Base-by-base conservation (phyloP, 2,797 vertebrate species). In the Loris lydekkerianus region DNA sequence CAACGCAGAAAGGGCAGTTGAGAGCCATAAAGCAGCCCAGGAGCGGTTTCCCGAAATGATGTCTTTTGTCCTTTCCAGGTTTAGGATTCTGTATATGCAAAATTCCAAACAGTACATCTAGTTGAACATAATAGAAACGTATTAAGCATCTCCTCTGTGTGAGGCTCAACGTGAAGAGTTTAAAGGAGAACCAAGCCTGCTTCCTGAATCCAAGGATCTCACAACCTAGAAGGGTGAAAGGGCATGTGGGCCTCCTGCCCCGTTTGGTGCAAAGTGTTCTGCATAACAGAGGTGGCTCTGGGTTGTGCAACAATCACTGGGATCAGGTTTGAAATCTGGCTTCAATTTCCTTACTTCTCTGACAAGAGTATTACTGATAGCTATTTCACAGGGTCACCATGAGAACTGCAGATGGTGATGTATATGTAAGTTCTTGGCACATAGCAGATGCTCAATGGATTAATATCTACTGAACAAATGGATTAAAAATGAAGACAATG, bases 361-460 rank as follows among this genome's bases (percentile, higher is more conserved):
- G 87, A 58, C 2, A 65, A 77, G 67, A 93, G 93, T 49, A 90
- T 69, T 58, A 72, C 85, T 23, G 23, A 82, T 67, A 34, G 1
- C 40, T 86, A 60, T 60, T 53, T 96, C 46, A 69, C 2, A 43
- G 60, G 53, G 34, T 70, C 67, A 94, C 53, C 49, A 34, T 17
- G 40, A 93, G n/a, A 18, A 84, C 91, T 91, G 65, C 91, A 70
- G 63, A 89, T 37, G 29, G 77, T 69, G 67, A 92, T 77, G 40
- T n/a, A n/a, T 60, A 94, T 86, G 58, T 67, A 76, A 77, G 25
- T 49, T 83, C 61, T 70, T 75, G 25, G 56, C n/a, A 86, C 25
- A 67, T 27, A 81, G 37, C 63, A 81, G 53, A 60, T 73, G 56
- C 27, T 92, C 83, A 86, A 80, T 91, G 90, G 80, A 86, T 58